Evolutionary conservation across 2,888 invertebrate genomes (phyloP).

Genomic region (Sussaba pulchella): DNA sequence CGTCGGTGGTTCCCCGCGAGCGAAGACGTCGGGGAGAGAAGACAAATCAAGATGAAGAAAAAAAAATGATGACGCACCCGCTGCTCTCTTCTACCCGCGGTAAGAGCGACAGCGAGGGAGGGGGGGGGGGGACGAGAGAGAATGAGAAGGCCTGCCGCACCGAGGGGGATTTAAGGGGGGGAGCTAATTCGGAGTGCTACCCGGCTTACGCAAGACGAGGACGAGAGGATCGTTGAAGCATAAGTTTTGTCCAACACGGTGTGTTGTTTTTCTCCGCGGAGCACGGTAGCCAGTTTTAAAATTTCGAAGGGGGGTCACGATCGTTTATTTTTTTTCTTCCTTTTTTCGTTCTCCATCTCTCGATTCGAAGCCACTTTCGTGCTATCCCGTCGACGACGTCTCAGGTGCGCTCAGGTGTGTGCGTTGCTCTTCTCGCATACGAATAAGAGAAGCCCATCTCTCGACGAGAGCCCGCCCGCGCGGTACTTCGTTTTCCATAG

Average conservation of each 20-base stretch:
- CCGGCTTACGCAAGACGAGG: conserved; percentile 79
- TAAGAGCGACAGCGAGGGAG: conserved; percentile 16
- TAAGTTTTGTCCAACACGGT: conserved; percentile 69
- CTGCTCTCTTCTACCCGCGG: conserved; percentile 5
- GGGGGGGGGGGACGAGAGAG: conserved; percentile 36
- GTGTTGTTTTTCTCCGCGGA: conserved; percentile 50
- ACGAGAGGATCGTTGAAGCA: conserved; percentile 59
- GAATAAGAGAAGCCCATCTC: conserved; percentile 26
- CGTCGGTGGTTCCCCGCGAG: conserved; percentile 18
- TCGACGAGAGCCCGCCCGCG: conserved; percentile 31
- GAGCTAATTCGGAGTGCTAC: conserved; percentile 80
- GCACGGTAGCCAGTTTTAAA: conserved; percentile 64
- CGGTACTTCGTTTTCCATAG: not conserved
- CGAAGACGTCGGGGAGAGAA: conserved; percentile 12
- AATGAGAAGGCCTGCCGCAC: too few relatives aligned
- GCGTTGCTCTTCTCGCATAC: conserved; percentile 51
- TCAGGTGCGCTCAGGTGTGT: conserved; percentile 64
- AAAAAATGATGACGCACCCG: conserved; percentile 39
- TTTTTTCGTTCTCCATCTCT: too few relatives aligned
- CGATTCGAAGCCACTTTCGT: conserved; percentile 56
- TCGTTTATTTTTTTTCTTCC: conserved; percentile 10
- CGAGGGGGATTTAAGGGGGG: conserved; percentile 68
- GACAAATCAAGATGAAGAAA: conserved; percentile 60
- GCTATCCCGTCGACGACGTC: conserved; percentile 27
- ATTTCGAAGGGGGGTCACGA: conserved; percentile 31